These are phyloP conservation scores for Mallateleia sp. DNA, from an alignment of 2,888 invertebrate genomes.

Conservation along the genomic window DNA sequence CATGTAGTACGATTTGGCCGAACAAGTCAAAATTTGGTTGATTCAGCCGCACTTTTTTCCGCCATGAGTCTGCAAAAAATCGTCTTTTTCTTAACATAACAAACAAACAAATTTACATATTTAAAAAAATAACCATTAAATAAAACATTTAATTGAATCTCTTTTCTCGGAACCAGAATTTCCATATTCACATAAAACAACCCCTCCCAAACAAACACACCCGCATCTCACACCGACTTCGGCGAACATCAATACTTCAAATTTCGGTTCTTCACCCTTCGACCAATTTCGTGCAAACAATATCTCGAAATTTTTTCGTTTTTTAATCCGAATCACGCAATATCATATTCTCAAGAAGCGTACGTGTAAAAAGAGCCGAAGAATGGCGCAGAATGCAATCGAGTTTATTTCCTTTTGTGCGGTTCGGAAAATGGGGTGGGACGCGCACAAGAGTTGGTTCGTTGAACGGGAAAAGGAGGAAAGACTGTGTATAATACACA, in stretches of 20 bases:
- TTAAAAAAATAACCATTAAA: too few relatives aligned
- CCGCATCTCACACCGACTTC: too few relatives aligned
- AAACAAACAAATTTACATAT: too few relatives aligned
- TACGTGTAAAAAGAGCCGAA: constrained; percentile 38
- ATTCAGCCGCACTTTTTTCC: too few relatives aligned
- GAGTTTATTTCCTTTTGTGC: constrained; percentile 66
- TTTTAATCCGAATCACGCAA: constrained; percentile 53
- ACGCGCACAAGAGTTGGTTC: constrained; percentile 61
- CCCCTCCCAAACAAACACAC: too few relatives aligned
- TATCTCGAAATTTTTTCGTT: constrained; percentile 23
- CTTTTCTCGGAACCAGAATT: too few relatives aligned
- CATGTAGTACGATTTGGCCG: too few relatives aligned
- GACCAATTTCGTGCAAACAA: constrained; percentile 36
- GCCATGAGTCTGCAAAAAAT: too few relatives aligned
- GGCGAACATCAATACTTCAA: neutral
- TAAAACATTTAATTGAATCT: too few relatives aligned
- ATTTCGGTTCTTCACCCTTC: neutral
- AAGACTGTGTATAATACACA: constrained; percentile 42
- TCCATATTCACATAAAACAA: too few relatives aligned
- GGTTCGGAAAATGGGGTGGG: constrained; percentile 47
- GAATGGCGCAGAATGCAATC: constrained; percentile 58
- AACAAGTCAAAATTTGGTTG: too few relatives aligned
- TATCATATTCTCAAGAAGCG: constrained; percentile 47
- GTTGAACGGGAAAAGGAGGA: constrained; percentile 55
- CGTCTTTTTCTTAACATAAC: too few relatives aligned